Percentiles rank a stretch among this genome's conserved stretches.
Conservation (phyloP, 2,888 invertebrate genomes). For the Heliconius erato region DNA sequence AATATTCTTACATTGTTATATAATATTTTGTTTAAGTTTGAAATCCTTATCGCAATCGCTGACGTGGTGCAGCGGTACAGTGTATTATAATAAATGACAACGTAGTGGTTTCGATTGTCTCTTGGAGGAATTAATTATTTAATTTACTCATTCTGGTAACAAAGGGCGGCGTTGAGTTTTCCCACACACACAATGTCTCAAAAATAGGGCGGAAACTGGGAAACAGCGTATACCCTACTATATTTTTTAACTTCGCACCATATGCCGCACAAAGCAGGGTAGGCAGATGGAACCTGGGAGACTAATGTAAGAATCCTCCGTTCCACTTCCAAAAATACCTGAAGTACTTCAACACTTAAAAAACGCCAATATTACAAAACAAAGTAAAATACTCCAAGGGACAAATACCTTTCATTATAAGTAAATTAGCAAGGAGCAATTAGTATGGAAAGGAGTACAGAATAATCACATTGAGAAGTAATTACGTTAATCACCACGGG, state of each 20-base stretch:
- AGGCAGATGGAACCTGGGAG: not conserved
- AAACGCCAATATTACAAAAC: not conserved
- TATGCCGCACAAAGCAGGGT: no score
- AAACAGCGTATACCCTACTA: no score
- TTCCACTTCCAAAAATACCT: not conserved
- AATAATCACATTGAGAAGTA: conserved; percentile 62
- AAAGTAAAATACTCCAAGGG: not conserved
- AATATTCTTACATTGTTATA: not conserved
- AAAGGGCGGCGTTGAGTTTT: no score
- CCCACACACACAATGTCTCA: no score
- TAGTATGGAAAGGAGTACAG: conserved; percentile 55
- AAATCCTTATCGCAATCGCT: not conserved
- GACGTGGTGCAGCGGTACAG: no score
- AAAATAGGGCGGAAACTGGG: no score
- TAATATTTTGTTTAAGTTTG: conserved; percentile 2
- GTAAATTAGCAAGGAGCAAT: conserved; percentile 37
- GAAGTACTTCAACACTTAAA: not conserved
- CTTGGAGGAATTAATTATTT: no score
- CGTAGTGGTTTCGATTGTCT: no score
- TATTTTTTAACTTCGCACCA: no score
- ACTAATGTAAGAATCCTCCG: no score
- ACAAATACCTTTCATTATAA: not conserved
- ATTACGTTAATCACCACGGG: conserved; percentile 56
- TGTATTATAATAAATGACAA: no score
- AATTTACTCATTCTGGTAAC: no score